These are phyloP conservation scores for Brachylomia viminalis DNA, from an alignment of 2,888 invertebrate species.

Conservation along the genomic window DNA sequence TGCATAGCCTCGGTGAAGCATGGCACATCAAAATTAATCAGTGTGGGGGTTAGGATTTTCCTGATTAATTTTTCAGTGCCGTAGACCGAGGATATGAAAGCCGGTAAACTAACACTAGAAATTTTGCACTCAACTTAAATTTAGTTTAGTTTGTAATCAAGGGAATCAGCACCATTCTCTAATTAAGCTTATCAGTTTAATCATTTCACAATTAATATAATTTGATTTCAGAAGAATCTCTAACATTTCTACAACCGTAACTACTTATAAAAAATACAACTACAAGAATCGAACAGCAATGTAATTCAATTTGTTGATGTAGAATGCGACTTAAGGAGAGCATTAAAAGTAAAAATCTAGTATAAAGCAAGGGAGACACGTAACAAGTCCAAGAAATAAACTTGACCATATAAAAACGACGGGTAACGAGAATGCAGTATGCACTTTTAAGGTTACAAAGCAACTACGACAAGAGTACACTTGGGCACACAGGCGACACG, in stretches of 20 bases:
- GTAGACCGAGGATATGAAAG: too few relatives aligned
- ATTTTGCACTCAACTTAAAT: too few relatives aligned
- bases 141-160: too few relatives aligned
- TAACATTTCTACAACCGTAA: not conserved
- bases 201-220: not conserved
- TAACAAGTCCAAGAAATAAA: conserved; percentile 74
- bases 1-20: too few relatives aligned
- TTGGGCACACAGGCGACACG: conserved; percentile 61
- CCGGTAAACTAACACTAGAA: too few relatives aligned
- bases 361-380: conserved; percentile 56
- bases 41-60: too few relatives aligned
- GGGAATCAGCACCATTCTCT: too few relatives aligned
- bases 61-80: too few relatives aligned
- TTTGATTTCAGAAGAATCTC: not conserved
- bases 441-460: conserved; percentile 87
- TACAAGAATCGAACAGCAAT: conserved; percentile 5
- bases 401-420: conserved; percentile 82
- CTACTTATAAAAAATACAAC: not conserved
- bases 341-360: conserved; percentile 55
- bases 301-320: conserved; percentile 31
- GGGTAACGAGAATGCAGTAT: conserved; percentile 84
- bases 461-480: conserved; percentile 73
- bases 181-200: not conserved
- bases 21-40: too few relatives aligned
- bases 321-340: conserved; percentile 52